Percentiles rank a stretch among this genome's conserved stretches.
Conservation (phyloP, 2,888 invertebrate species). For the Heliconius erato region DNA sequence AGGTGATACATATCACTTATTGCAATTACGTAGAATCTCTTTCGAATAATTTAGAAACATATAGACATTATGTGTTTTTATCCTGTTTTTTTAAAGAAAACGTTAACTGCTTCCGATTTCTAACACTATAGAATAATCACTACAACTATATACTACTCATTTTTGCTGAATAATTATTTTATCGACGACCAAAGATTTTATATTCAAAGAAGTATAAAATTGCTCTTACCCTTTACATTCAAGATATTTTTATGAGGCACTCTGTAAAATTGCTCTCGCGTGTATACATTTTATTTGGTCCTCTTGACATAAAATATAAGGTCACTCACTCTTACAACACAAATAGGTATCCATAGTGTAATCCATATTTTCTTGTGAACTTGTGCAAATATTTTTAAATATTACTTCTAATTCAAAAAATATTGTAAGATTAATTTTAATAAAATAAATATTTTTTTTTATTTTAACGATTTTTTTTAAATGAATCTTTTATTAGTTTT, state of each 20-base stretch:
- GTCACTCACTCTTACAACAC: constrained; percentile 29
- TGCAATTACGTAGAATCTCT: too few species aligned
- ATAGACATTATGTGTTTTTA: too few species aligned
- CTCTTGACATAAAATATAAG: constrained; percentile 48
- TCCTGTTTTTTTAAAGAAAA: too few species aligned
- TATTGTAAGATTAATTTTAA: too few species aligned
- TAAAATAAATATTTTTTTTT: too few species aligned
- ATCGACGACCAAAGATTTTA: constrained; percentile 2
- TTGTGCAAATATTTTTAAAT: background rate
- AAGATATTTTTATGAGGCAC: constrained; percentile 55
- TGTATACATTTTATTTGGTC: constrained; percentile 51
- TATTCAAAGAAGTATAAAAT: constrained; percentile 3
- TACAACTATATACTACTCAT: background rate
- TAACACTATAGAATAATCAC: background rate
- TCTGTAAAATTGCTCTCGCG: constrained; percentile 55
- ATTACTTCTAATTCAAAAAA: background rate
- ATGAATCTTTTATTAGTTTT: too few species aligned
- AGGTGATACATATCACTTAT: too few species aligned
- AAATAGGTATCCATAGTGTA: background rate
- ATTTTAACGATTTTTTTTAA: too few species aligned
- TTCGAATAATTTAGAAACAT: too few species aligned
- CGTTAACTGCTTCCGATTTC: too few species aligned
- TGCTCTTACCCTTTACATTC: constrained; percentile 22
- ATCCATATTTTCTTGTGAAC: too few species aligned
- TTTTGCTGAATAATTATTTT: background rate